These are phyloP conservation scores for Drosophila asahinai DNA, from an alignment of 1,140 invertebrate species.

Conservation along the genomic window DNA sequence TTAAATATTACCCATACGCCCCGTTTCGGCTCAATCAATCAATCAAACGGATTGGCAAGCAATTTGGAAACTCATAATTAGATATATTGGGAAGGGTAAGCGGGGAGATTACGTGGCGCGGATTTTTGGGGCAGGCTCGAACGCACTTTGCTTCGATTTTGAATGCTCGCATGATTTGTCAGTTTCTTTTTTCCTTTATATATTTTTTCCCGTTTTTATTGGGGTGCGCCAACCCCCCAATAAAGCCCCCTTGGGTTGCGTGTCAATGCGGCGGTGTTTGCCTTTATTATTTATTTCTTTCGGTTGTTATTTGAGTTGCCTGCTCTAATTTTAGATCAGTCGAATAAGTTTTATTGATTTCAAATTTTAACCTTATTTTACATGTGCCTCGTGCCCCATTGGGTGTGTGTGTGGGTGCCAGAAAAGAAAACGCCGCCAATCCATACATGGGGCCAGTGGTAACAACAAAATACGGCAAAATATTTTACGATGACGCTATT, in stretches of 20 bases:
- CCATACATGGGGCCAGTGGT: conserved; percentile 47
- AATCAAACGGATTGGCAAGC: conserved; percentile 46
- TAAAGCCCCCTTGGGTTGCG: conserved; percentile 37
- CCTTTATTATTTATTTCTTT: conserved; percentile 56
- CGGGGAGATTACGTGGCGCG: neutral
- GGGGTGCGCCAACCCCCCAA: conserved; percentile 2
- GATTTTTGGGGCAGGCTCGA: conserved; percentile 18
- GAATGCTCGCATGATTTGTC: conserved; percentile 69
- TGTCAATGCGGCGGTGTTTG: conserved; percentile 48
- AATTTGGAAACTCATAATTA: conserved; percentile 52
- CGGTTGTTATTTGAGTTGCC: conserved; percentile 48
- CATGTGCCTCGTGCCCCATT: conserved; percentile 35
- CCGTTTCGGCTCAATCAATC: conserved; percentile 36
- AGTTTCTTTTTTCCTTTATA: conserved; percentile 27
- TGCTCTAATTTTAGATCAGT: conserved; percentile 78
- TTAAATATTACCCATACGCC: conserved; percentile 42
- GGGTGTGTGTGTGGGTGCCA: conserved; percentile 20
- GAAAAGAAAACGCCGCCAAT: conserved; percentile 54
- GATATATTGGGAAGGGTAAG: neutral
- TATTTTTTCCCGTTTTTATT: neutral
- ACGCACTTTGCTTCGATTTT: conserved; percentile 24
- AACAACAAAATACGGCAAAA: conserved; percentile 79
- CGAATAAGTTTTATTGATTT: conserved; percentile 83
- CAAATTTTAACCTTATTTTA: conserved; percentile 83
- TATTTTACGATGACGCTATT: conserved; percentile 79